phyloP scores from a whole-genome alignment of 2,113 vertebrate species.

The Cavia porcellus region DNA sequence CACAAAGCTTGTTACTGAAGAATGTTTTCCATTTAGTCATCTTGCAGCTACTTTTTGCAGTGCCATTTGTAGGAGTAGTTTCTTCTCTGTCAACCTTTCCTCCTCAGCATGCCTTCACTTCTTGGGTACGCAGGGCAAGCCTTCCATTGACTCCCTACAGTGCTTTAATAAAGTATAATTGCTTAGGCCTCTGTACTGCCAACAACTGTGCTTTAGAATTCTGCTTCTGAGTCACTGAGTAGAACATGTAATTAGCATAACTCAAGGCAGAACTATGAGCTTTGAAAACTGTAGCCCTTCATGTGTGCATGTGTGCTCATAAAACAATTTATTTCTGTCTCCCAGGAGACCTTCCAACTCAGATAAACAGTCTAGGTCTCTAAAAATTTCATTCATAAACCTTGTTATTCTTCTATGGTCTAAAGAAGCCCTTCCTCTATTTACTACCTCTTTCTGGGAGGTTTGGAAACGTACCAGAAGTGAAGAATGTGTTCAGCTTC shows the following conservation, averaged over 20 bases:
- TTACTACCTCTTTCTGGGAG: neutral
- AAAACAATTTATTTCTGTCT: neutral
- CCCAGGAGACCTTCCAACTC: constrained; percentile 24
- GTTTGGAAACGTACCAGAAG: neutral
- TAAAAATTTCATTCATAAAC: neutral
- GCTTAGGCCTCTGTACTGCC: neutral
- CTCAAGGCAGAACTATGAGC: constrained; percentile 51
- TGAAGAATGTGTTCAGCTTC: neutral
- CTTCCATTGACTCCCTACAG: neutral
- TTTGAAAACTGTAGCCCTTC: constrained; percentile 60
- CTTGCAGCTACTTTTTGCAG: neutral
- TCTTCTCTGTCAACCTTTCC: neutral
- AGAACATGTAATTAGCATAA: constrained; percentile 71
- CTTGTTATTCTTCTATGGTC: neutral
- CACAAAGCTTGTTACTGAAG: neutral
- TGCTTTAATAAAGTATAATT: constrained; percentile 55
- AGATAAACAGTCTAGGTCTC: neutral
- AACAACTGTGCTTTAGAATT: constrained; percentile 59
- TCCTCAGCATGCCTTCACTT: neutral
- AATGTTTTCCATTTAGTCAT: neutral
- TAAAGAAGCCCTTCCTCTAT: neutral
- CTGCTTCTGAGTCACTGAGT: constrained; percentile 59
- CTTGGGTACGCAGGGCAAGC: constrained; percentile 30
- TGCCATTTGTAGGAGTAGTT: neutral
- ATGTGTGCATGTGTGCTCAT: neutral